phyloP scores from a whole-genome alignment of 2,888 invertebrate genomes.

The Erebia palarica region DNA sequence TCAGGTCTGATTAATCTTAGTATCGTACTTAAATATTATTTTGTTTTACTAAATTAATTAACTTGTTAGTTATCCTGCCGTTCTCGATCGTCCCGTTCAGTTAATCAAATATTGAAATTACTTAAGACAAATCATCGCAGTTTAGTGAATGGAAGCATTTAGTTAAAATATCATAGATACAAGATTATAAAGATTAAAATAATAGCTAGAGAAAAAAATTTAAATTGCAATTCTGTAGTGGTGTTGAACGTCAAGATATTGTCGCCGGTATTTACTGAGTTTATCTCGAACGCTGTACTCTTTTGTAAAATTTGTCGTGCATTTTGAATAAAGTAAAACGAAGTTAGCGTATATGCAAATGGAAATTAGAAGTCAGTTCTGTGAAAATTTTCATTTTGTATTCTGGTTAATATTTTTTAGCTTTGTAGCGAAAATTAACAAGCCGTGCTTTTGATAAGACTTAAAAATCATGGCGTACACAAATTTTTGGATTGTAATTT shows the following conservation, averaged over 20 bases:
- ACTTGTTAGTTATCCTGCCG: neutral
- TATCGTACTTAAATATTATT: too few relatives aligned
- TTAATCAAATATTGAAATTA: constrained; percentile 4
- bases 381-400: constrained; percentile 8
- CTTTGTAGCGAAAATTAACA: neutral
- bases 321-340: constrained; percentile 28
- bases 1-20: too few relatives aligned
- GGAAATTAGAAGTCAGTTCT: constrained; percentile 25
- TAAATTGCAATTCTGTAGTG: neutral
- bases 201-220: neutral
- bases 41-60: neutral
- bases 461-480: too few relatives aligned
- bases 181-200: neutral
- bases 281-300: constrained; percentile 22
- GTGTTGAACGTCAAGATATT: constrained; percentile 13
- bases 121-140: neutral
- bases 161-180: constrained; percentile 3
- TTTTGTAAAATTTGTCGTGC: constrained; percentile 26
- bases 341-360: constrained; percentile 28
- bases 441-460: too few relatives aligned
- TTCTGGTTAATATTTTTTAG: constrained; percentile 10
- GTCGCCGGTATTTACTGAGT: constrained; percentile 17
- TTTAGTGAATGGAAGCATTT: neutral
- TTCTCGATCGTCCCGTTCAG: neutral
- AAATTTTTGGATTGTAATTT: too few relatives aligned